Conservation (phyloP, 2,797 vertebrate genomes). For the Agapornis canus region DNA sequence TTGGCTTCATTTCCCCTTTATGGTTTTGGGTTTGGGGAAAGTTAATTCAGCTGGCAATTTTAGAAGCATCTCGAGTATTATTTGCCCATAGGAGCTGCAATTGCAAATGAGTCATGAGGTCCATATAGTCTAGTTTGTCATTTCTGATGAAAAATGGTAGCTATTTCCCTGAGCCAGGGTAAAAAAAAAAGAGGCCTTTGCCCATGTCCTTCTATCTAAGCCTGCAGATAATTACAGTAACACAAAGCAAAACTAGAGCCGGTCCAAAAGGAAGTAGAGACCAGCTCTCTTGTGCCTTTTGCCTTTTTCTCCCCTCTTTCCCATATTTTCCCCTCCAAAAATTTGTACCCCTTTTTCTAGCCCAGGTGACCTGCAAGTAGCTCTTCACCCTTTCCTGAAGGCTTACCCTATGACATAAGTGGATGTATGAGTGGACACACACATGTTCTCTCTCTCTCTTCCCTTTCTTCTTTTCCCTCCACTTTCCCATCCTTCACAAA, state of each 20-base stretch:
- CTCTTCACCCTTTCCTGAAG: not conserved
- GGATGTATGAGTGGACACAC: no score
- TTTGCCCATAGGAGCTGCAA: not conserved
- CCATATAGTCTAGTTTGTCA: not conserved
- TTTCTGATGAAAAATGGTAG: not conserved
- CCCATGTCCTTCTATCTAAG: not conserved
- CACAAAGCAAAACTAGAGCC: not conserved
- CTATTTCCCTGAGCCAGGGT: not conserved
- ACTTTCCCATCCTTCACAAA: not conserved
- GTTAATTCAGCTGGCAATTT: not conserved
- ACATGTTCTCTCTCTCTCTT: no score
- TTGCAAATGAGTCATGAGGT: not conserved
- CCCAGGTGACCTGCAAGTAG: not conserved
- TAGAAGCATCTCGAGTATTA: not conserved
- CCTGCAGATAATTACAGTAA: not conserved
- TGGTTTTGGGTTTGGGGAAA: not conserved
- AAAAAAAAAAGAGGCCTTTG: not conserved
- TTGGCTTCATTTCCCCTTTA: not conserved
- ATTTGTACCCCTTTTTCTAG: not conserved
- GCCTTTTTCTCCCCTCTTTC: not conserved
- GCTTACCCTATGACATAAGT: not conserved
- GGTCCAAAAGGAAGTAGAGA: not conserved
- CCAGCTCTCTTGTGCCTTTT: not conserved
- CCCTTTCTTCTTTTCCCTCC: not conserved
- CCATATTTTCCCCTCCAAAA: not conserved